Base-by-base conservation (phyloP, 2,888 invertebrate genomes). In the Sarcophaga variegata region DNA sequence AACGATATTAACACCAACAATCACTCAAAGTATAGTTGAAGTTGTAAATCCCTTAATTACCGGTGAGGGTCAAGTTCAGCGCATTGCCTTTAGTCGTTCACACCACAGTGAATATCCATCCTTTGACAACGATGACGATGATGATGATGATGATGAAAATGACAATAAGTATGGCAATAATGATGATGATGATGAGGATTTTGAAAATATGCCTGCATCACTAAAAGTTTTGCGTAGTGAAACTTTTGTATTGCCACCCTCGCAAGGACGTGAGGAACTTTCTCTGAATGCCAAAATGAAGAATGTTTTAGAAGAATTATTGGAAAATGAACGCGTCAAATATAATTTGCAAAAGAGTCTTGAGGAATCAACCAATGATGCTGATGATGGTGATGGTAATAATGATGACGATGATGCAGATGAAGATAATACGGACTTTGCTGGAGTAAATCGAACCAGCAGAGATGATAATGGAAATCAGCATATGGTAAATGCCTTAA, bases 281-380 rank as follows among this genome's bases (percentile, higher is more conserved):
- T 94, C 94, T 83, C 90, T 94, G 88, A 94, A 93, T 91, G 94
- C 93, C 77, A 94, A 94, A 93, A 94, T 94, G 94, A 94, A 94
- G 91, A 93, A 93, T 91, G 94, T 94, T 79, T 91, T 94, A 77
- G 92, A 93, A 88, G 94, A 94, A 88, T 89, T 94, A 83, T 89
- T 93, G 78, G 92, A 92, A 87, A 93, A 94, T 88, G 92, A 94
- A 89, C 92, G 93, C 89, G 94, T 94, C 87, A 93, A 93, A 91
- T 92, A 93, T 88, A 94, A 93, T 93, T 92, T 93, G 89, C 94
- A 94, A 88, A 92, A 93, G 88, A 94, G 93, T 88, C 91, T 93
- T 85, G 92, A 91, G 85, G 93, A 92, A 81, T 88, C 91, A 47
- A 89, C 90, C 37, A 88, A 89, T 27, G 88, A 81, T 5, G 82